Conservation (phyloP, 1,140 invertebrate species). For the Camponotus floridanus region DNA sequence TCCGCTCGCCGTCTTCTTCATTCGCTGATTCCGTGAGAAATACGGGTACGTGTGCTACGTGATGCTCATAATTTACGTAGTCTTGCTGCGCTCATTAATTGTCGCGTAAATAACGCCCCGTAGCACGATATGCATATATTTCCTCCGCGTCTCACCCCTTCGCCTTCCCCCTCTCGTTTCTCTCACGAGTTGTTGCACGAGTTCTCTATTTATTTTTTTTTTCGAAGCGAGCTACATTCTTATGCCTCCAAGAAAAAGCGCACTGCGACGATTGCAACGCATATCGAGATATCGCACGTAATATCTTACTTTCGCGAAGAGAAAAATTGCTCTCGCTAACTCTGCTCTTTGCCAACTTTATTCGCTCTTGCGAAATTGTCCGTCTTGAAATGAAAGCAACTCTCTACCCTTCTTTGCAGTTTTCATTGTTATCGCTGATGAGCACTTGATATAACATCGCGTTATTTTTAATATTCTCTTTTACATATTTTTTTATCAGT, state of each 20-base stretch:
- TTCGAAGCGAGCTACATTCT: neutral
- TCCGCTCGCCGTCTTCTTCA: neutral
- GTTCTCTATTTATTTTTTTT: neutral
- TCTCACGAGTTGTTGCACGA: neutral
- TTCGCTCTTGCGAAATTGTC: slow-evolving; percentile 29
- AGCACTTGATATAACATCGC: neutral
- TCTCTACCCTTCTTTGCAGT: neutral
- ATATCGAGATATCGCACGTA: slow-evolving; percentile 31
- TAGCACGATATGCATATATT: slow-evolving; percentile 59
- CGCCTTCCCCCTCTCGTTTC: neutral
- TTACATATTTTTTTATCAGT: neutral
- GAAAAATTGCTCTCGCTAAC: neutral
- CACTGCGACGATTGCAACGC: neutral
- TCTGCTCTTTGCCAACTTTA: neutral
- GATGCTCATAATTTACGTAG: slow-evolving; percentile 55
- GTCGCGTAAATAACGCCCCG: slow-evolving; percentile 66
- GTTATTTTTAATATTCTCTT: neutral
- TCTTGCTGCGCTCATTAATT: slow-evolving; percentile 60
- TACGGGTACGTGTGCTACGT: slow-evolving; percentile 33
- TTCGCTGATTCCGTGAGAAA: slow-evolving; percentile 19
- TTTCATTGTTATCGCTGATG: neutral
- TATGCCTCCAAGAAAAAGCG: slow-evolving; percentile 10
- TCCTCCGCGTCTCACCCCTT: neutral
- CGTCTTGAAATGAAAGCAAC: neutral
- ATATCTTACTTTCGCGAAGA: slow-evolving; percentile 20